Evolutionary conservation across 2,113 vertebrate genomes (phyloP).

Genomic region (Gnathonemus longibarbis): DNA sequence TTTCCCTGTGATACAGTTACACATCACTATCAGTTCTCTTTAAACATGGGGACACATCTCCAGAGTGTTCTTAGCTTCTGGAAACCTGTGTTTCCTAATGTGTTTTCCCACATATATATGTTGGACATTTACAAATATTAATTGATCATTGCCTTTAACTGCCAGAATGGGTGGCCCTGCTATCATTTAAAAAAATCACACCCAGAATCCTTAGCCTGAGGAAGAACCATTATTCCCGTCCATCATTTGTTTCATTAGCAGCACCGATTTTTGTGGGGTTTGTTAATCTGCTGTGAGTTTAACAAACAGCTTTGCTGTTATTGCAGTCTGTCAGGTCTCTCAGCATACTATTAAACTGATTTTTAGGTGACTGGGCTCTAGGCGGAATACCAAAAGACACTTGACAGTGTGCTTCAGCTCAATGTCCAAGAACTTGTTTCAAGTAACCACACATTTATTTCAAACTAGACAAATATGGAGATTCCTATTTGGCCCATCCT

Average conservation of each 20-base stretch:
- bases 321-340: not conserved
- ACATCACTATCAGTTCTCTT: not conserved
- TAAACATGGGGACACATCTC: not conserved
- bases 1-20: not conserved
- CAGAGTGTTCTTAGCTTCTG: not conserved
- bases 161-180: not conserved
- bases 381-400: not conserved
- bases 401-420: not conserved
- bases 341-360: not conserved
- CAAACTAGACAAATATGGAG: not conserved
- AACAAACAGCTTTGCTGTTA: not conserved
- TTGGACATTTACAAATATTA: not conserved
- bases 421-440: not conserved
- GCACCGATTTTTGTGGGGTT: not conserved
- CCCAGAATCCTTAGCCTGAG: not conserved
- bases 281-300: not conserved
- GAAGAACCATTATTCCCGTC: not conserved
- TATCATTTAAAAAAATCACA: not conserved
- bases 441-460: not conserved
- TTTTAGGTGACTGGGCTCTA: not conserved
- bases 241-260: not conserved
- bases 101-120: not conserved
- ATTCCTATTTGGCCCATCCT: not conserved
- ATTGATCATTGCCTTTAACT: not conserved
- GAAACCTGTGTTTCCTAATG: not conserved